These are phyloP conservation scores for Xyrauchen texanus DNA, from an alignment of 2,113 vertebrate genomes.

Conservation along the genomic window DNA sequence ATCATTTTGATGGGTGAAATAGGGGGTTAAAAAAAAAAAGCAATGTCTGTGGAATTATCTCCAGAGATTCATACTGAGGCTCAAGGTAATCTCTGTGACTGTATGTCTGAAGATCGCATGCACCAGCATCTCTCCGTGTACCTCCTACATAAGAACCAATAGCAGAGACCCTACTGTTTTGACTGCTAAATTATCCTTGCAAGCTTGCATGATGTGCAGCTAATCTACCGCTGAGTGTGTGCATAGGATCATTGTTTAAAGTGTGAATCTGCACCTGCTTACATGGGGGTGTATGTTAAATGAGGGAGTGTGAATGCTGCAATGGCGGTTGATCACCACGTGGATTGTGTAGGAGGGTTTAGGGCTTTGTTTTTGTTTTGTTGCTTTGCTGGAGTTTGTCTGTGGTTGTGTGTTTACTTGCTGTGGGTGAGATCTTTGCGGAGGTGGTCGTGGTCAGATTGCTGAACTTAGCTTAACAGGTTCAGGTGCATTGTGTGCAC, in stretches of 20 bases:
- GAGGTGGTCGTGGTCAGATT: conserved; percentile 43
- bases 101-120: conserved; percentile 12
- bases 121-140: neutral
- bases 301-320: conserved; percentile 20
- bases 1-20: conserved; percentile 7
- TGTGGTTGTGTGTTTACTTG: conserved; percentile 10
- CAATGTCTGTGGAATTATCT: no score
- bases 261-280: conserved; percentile 31
- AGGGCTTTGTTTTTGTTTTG: neutral
- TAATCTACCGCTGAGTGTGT: conserved; percentile 16
- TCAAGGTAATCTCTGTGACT: conserved; percentile 25
- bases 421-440: conserved; percentile 26
- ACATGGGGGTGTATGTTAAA: conserved; percentile 17
- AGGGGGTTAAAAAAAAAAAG: conserved; percentile 11
- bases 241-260: conserved; percentile 22
- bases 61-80: neutral
- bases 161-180: conserved; percentile 7
- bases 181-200: conserved; percentile 10
- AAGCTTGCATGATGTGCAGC: neutral
- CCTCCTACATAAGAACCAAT: conserved; percentile 2
- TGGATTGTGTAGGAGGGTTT: conserved; percentile 3
- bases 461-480: conserved; percentile 53
- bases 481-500: neutral
- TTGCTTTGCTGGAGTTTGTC: neutral
- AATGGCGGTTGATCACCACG: neutral